A percentile compares a stretch with the other conserved stretches of the same genome.
These are phyloP conservation scores for Helleia helle DNA, from an alignment of 2,888 invertebrate species.

Conservation along the genomic window DNA sequence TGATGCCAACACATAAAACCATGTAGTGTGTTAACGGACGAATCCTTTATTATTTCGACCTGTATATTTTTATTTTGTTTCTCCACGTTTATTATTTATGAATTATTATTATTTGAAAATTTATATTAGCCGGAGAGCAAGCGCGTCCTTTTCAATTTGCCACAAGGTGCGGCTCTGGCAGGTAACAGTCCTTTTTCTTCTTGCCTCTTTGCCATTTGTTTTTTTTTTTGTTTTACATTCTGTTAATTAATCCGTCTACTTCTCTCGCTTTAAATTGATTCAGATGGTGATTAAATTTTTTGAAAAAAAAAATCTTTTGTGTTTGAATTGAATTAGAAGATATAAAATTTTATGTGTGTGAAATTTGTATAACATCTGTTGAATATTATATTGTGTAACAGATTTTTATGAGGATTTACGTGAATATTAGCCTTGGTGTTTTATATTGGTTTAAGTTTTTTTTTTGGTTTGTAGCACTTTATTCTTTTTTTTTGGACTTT, in stretches of 20 bases:
- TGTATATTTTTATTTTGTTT: slow-evolving; percentile 70
- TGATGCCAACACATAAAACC: no score
- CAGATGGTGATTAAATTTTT: slow-evolving; percentile 37
- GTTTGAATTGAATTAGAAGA: no score
- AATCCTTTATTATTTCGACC: slow-evolving; percentile 73
- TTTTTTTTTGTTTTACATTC: slow-evolving; percentile 25
- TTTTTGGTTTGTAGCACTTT: no score
- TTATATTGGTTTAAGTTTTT: no score
- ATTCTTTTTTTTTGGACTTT: no score
- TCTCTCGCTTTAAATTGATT: slow-evolving; percentile 55
- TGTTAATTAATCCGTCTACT: slow-evolving; percentile 55
- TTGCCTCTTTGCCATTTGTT: slow-evolving; percentile 56
- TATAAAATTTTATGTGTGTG: no score
- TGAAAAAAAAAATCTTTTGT: not conserved
- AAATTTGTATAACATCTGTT: no score
- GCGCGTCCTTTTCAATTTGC: slow-evolving; percentile 71
- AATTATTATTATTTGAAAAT: slow-evolving; percentile 73
- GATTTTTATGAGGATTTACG: no score
- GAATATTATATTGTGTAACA: no score
- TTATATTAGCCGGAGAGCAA: slow-evolving; percentile 65
- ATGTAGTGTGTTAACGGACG: slow-evolving; percentile 44
- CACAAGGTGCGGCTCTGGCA: slow-evolving; percentile 52
- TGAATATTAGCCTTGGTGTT: no score
- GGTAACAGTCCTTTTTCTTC: slow-evolving; percentile 34
- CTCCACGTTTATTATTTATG: slow-evolving; percentile 71